Evolutionary conservation across 2,113 vertebrate genomes (phyloP).

Genomic region (Hassar affinis): DNA sequence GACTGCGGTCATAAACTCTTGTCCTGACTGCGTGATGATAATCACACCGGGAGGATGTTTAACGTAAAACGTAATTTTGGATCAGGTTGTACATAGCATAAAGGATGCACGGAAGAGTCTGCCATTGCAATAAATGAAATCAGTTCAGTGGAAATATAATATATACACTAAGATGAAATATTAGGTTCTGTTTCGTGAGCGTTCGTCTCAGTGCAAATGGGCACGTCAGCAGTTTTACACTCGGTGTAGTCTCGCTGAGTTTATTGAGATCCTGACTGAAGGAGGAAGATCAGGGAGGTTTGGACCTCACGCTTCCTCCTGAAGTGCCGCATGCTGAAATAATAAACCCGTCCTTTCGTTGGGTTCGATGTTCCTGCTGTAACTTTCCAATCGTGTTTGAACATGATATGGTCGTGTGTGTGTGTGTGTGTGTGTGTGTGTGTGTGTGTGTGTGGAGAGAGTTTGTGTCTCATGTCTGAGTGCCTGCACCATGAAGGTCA

Average conservation of each 20-base stretch:
- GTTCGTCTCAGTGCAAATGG: neutral
- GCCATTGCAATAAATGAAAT: neutral
- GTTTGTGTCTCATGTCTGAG: neutral
- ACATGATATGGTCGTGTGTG: neutral
- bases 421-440: neutral
- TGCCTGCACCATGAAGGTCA: conserved; percentile 8
- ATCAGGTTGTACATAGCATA: neutral
- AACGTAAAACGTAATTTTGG: neutral
- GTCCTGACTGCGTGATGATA: neutral
- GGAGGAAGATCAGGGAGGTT: neutral
- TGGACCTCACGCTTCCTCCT: neutral
- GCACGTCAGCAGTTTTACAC: neutral
- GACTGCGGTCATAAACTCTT: neutral
- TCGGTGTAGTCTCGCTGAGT: neutral
- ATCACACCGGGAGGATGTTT: neutral
- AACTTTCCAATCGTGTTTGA: neutral
- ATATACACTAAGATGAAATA: too few relatives aligned
- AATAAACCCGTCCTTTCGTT: neutral
- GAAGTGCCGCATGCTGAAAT: neutral
- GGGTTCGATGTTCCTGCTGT: neutral
- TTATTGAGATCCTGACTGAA: neutral
- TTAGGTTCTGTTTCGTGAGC: neutral
- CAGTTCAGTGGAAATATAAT: neutral
- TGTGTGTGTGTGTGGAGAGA: neutral
- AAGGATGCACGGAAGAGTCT: neutral